phyloP scores from a whole-genome alignment of 1,140 invertebrate genomes.

The Pachyrhynchus sulphureomaculatus region DNA sequence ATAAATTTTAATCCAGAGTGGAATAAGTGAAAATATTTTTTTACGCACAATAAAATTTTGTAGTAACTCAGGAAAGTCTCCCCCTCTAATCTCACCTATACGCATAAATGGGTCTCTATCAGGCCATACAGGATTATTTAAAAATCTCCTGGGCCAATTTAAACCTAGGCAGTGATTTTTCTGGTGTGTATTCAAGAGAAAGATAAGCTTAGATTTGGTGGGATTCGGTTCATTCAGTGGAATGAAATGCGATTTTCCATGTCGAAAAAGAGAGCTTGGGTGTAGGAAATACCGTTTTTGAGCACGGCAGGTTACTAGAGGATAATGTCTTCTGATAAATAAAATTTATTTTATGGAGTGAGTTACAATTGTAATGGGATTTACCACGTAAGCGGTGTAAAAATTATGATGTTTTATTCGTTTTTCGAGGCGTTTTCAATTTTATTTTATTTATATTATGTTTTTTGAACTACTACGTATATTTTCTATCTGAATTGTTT shows the following conservation, averaged over 20 bases:
- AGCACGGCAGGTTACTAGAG: not conserved
- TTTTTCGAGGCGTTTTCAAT: no score
- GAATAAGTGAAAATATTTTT: no score
- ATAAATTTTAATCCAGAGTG: no score
- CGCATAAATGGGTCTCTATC: not conserved
- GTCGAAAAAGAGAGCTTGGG: not conserved
- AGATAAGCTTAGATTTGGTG: constrained; percentile 5
- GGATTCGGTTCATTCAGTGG: constrained; percentile 1
- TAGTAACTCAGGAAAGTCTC: not conserved
- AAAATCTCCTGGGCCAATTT: constrained; percentile 5
- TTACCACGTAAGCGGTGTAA: no score
- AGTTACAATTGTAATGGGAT: no score
- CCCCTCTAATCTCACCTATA: not conserved
- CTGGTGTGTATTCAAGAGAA: not conserved
- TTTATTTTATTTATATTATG: no score
- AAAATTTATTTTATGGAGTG: no score
- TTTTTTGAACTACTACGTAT: no score
- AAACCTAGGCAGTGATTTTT: constrained; percentile 4
- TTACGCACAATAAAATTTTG: not conserved
- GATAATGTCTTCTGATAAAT: no score
- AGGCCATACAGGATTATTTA: not conserved
- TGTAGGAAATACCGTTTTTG: not conserved
- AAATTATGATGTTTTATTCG: no score
- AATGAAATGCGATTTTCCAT: constrained; percentile 6
- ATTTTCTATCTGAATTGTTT: no score